Evolutionary conservation across 2,113 vertebrate genomes (phyloP), one percentile per base, ranked within the genome.

Genomic region (Tautogolabrus adspersus): DNA sequence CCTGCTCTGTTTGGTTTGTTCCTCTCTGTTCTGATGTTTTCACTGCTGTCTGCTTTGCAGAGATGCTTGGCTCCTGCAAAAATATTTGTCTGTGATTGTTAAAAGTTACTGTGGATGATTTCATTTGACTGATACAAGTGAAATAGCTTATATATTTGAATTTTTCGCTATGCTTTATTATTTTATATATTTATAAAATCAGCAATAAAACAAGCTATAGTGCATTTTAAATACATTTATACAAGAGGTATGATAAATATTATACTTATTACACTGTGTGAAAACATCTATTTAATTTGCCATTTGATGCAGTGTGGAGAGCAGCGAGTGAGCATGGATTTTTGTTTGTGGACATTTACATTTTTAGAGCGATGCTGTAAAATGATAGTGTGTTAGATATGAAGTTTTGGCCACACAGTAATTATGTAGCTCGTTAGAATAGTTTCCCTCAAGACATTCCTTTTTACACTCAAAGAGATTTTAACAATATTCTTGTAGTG

Each of bases 1-100:
- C 63, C 75, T 77, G 72, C 81, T 87, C 76, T 58, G 62, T 79
- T 77, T 82, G 26, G 62, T 72, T 85, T 74, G 47, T 62, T 81
- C 26, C 72, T 72, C 51, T 76, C 58, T 77, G 52, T 72, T 70
- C 52, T 85, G 59, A 63, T 74, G 63, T 76, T 65, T 80, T 80
- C 54, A 85, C 1, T 40, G 59, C 74, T 72, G 51, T 69, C 63
- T 37, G 77, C 49, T 74, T 74, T 69, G 71, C 75, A 65, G 26
- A 86, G 77, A 81, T 52, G 46, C 15, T 58, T 63, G 30, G 57
- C 61, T 46, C 38, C 46, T 60, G 15, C 57, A 66, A 49, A 22
- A 66, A 38, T 55, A 66, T 16, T 38, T n/a, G 4, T 66, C 64
- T 40, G 30, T 65, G 21, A 54, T 37, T 51, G 16, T 59, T 42